Percentiles rank a stretch among this genome's conserved stretches.
Evolutionary conservation across 2,888 invertebrate species (phyloP).

Genomic region (Tromatobia lineatoria): DNA sequence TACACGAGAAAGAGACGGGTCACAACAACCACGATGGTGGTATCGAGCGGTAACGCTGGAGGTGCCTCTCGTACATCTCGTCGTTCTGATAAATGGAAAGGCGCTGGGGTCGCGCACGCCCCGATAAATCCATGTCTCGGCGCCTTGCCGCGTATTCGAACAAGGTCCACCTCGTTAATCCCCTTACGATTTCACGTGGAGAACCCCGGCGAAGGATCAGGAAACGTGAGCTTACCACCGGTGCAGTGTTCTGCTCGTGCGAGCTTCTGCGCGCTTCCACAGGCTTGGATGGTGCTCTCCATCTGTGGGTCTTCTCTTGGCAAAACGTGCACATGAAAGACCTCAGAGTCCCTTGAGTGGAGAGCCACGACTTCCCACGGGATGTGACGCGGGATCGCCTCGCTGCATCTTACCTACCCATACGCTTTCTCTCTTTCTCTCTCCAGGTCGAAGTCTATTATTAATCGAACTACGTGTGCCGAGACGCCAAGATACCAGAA

Average conservation of each 20-base stretch:
- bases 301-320: conserved; percentile 6
- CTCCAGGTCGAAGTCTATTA: conserved; percentile 32
- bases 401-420: neutral
- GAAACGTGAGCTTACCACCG: conserved; percentile 35
- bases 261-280: conserved; percentile 8
- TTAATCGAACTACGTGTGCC: conserved; percentile 65
- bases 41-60: conserved; percentile 56
- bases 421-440: neutral
- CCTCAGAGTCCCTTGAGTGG: conserved; percentile 20
- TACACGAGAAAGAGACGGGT: conserved; percentile 18
- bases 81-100: conserved; percentile 69
- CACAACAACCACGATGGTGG: conserved; percentile 38
- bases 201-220: conserved; percentile 30
- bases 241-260: conserved; percentile 26
- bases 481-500: conserved; percentile 48
- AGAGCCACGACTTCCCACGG: conserved; percentile 48
- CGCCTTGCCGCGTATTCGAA: conserved; percentile 49
- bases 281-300: neutral
- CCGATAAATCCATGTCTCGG: conserved; percentile 68
- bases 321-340: conserved; percentile 30
- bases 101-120: conserved; percentile 64
- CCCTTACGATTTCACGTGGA: conserved; percentile 56
- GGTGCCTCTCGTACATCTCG: conserved; percentile 17
- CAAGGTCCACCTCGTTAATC: conserved; percentile 65
- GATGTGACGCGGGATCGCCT: conserved; percentile 46